Evolutionary conservation across 1,140 invertebrate species (phyloP).

Genomic region (Pentalonia nigronervosa): DNA sequence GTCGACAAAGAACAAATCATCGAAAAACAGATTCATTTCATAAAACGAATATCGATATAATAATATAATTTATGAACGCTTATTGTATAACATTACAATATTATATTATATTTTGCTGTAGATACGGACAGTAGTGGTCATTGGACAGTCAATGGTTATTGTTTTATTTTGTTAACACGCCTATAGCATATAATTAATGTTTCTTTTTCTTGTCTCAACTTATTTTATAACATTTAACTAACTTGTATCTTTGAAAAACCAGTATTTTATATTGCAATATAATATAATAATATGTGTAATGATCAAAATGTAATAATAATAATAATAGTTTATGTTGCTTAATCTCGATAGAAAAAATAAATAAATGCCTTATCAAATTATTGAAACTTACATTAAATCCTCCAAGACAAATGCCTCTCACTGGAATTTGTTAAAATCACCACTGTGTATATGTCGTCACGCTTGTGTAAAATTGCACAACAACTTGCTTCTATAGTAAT

Average conservation of each 20-base stretch:
- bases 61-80: not conserved
- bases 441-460: not conserved
- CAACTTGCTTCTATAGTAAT: not conserved
- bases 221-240: not conserved
- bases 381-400: not conserved
- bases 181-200: not conserved
- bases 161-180: not conserved
- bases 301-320: not conserved
- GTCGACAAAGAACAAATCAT: not conserved
- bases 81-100: too few species aligned
- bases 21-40: not conserved
- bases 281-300: not conserved
- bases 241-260: not conserved
- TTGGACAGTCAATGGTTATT: not conserved
- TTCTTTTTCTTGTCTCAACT: not conserved
- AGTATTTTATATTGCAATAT: conserved; percentile 8
- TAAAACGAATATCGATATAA: not conserved
- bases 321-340: not conserved
- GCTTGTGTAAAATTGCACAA: not conserved
- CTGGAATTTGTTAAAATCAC: not conserved
- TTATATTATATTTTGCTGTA: not conserved
- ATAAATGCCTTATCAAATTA: not conserved
- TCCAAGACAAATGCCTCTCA: not conserved
- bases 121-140: not conserved
- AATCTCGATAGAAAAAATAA: not conserved